Conservation (phyloP, 2,797 vertebrate genomes). For the Prionace glauca region DNA sequence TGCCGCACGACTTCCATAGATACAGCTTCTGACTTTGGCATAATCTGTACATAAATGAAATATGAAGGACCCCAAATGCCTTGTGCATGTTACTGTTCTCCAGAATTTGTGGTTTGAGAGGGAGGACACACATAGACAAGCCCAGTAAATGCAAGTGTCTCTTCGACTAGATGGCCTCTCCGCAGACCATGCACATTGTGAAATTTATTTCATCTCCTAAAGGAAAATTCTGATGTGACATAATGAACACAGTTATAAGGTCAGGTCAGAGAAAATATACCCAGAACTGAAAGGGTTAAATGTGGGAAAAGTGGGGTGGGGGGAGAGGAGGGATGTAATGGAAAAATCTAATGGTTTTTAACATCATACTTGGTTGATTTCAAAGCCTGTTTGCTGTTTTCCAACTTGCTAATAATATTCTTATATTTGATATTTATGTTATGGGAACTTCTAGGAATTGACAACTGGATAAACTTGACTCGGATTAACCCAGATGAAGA, state of each 20-base stretch:
- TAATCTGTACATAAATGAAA: neutral
- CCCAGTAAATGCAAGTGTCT: neutral
- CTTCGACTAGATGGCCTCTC: neutral
- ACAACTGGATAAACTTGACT: conserved; percentile 79
- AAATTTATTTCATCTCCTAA: neutral
- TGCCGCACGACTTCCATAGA: neutral
- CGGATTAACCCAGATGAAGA: conserved; percentile 73
- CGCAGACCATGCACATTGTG: neutral
- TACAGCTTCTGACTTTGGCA: neutral
- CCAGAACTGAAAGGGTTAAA: neutral
- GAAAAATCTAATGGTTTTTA: neutral
- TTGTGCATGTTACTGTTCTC: neutral
- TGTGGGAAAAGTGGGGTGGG: no score
- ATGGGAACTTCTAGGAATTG: conserved; percentile 58
- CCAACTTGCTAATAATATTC: neutral
- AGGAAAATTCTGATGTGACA: neutral
- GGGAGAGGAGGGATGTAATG: neutral
- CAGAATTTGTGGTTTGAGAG: neutral
- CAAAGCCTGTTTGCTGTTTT: neutral
- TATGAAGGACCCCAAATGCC: neutral
- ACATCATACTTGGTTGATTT: neutral
- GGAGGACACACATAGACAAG: neutral
- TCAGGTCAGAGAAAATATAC: neutral
- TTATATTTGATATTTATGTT: neutral
- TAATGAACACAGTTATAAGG: neutral